Conservation (phyloP, 2,888 invertebrate species). For the Drosophila anceps region DNA sequence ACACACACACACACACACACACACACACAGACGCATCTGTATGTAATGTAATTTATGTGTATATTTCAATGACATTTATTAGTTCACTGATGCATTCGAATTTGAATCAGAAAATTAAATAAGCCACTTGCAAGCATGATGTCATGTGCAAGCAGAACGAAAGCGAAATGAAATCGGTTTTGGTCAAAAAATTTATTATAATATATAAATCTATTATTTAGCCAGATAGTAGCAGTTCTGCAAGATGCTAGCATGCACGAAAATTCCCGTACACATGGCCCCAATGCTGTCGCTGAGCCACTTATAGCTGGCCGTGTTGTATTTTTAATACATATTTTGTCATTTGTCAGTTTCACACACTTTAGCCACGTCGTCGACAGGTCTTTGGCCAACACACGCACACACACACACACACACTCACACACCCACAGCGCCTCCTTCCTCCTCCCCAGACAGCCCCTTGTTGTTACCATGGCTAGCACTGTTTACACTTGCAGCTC, state of each 20-base stretch:
- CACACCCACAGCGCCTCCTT: neutral
- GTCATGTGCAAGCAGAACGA: conserved; percentile 34
- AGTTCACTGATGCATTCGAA: conserved; percentile 41
- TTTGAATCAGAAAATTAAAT: conserved; percentile 26
- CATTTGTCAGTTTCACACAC: conserved; percentile 70
- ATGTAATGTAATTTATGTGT: conserved; percentile 12
- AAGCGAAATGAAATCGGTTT: conserved; percentile 27
- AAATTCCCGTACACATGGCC: conserved; percentile 50
- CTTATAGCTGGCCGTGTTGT: conserved; percentile 51
- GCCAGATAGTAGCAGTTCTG: conserved; percentile 19
- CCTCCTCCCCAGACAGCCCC: conserved; percentile 1
- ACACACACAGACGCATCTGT: neutral
- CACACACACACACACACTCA: neutral
- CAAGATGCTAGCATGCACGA: conserved; percentile 26
- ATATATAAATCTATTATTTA: conserved; percentile 13
- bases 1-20: neutral
- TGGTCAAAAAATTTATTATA: conserved; percentile 5
- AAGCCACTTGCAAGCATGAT: conserved; percentile 50
- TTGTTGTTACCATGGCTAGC: conserved; percentile 60
- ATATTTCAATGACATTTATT: conserved; percentile 35
- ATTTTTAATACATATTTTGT: conserved; percentile 63
- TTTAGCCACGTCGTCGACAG: conserved; percentile 57
- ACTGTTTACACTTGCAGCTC: conserved; percentile 49
- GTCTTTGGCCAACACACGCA: conserved; percentile 35
- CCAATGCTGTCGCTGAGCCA: conserved; percentile 15